phyloP scores from a whole-genome alignment of 2,888 invertebrate genomes.

The Hydrotaea diabolus region DNA sequence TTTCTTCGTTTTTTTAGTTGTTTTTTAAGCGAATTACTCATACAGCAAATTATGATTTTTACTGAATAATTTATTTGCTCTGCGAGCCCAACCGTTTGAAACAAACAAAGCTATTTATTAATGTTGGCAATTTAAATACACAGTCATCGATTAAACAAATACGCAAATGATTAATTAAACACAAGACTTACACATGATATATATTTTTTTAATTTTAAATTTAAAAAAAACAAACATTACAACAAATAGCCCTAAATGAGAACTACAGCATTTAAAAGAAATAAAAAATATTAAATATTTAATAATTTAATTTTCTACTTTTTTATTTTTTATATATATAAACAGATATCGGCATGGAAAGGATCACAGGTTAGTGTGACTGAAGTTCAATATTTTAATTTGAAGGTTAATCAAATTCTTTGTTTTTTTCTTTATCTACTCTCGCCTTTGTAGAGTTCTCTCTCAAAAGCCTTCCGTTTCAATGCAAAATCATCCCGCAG shows the following conservation, averaged over 20 bases:
- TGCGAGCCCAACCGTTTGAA: background rate
- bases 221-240: background rate
- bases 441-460: constrained; percentile 75
- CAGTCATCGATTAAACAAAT: constrained; percentile 23
- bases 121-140: background rate
- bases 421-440: constrained; percentile 18
- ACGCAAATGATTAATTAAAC: constrained; percentile 13
- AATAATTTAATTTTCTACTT: constrained; percentile 12
- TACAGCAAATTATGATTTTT: constrained; percentile 40
- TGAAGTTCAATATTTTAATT: background rate
- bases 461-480: constrained; percentile 81
- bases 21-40: background rate
- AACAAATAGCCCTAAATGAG: background rate
- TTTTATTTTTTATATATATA: constrained; percentile 60
- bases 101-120: background rate
- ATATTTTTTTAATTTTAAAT: background rate
- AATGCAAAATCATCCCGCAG: constrained; percentile 78
- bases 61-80: constrained; percentile 9
- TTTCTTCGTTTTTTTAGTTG: background rate
- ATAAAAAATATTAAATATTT: background rate
- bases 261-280: no score
- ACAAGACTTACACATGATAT: background rate
- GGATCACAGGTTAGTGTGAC: constrained; percentile 80
- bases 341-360: constrained; percentile 81
- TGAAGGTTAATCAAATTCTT: constrained; percentile 6